A percentile compares a stretch with the other conserved stretches of the same genome.
phyloP scores from a whole-genome alignment of 2,797 vertebrate genomes.

The Microchirus variegatus region DNA sequence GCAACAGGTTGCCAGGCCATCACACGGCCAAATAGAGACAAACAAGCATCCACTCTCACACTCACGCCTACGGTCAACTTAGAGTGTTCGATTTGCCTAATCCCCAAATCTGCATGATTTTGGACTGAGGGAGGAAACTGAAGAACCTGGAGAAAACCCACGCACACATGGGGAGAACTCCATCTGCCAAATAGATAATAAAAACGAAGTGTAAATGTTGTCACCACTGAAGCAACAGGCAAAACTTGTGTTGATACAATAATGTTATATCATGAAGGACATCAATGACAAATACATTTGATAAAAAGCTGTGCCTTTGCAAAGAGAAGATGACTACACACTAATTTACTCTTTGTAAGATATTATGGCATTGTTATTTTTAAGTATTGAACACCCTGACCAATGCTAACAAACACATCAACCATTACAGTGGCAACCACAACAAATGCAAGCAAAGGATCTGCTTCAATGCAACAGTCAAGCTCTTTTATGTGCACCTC shows the following conservation, averaged over 20 bases:
- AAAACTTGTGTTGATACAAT: constrained; percentile 4
- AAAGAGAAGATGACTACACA: background rate
- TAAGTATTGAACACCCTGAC: constrained; percentile 34
- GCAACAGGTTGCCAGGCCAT: too few species aligned
- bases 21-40: too few species aligned
- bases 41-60: too few species aligned
- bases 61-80: too few species aligned
- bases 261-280: constrained; percentile 12
- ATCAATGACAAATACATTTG: background rate
- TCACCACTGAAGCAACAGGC: constrained; percentile 2
- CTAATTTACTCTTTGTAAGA: constrained; percentile 29
- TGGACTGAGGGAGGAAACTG: too few species aligned
- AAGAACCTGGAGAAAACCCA: too few species aligned
- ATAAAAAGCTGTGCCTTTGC: constrained; percentile 5
- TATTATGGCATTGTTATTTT: constrained; percentile 16
- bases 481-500: constrained; percentile 50
- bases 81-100: too few species aligned
- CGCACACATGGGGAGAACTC: too few species aligned
- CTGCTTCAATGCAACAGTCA: constrained; percentile 55
- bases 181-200: background rate
- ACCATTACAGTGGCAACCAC: constrained; percentile 46
- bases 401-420: constrained; percentile 37
- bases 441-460: constrained; percentile 46
- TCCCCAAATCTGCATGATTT: too few species aligned
- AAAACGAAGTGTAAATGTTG: background rate